Percentiles rank a stretch among this genome's conserved stretches.
Evolutionary conservation across 2,888 invertebrate genomes (phyloP).

Genomic region (Coleophora flavipennella): DNA sequence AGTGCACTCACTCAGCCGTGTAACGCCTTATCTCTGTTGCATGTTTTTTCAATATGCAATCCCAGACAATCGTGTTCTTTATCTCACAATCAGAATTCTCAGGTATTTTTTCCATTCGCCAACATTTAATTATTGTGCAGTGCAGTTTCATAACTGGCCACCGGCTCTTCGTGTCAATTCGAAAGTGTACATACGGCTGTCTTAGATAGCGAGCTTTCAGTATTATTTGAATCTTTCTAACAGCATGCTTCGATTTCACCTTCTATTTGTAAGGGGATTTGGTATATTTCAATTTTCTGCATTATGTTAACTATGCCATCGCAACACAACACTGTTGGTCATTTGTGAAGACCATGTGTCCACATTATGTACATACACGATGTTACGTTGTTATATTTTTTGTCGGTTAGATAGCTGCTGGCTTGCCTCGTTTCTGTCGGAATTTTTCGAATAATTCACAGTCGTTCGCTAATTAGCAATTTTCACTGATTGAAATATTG

Average conservation of each 20-base stretch:
- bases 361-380: background rate
- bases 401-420: constrained; percentile 22
- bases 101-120: constrained; percentile 62
- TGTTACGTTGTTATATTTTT: constrained; percentile 25
- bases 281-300: too few species aligned
- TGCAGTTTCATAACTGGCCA: constrained; percentile 56
- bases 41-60: constrained; percentile 72
- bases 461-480: constrained; percentile 32
- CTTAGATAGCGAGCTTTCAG: too few species aligned
- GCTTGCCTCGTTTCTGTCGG: constrained; percentile 21
- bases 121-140: constrained; percentile 56
- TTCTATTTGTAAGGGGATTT: too few species aligned
- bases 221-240: background rate
- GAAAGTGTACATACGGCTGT: background rate
- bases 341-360: constrained; percentile 21
- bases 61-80: constrained; percentile 61
- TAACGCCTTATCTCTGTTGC: constrained; percentile 70
- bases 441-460: constrained; percentile 29
- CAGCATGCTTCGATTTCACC: background rate
- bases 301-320: too few species aligned
- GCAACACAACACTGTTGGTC: constrained; percentile 3
- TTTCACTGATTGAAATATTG: constrained; percentile 26
- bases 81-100: constrained; percentile 67
- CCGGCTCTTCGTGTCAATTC: constrained; percentile 56
- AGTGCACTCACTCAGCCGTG: constrained; percentile 57